These are phyloP conservation scores for Chrysolophus pictus DNA, from an alignment of 2,797 vertebrate genomes.

Conservation along the genomic window DNA sequence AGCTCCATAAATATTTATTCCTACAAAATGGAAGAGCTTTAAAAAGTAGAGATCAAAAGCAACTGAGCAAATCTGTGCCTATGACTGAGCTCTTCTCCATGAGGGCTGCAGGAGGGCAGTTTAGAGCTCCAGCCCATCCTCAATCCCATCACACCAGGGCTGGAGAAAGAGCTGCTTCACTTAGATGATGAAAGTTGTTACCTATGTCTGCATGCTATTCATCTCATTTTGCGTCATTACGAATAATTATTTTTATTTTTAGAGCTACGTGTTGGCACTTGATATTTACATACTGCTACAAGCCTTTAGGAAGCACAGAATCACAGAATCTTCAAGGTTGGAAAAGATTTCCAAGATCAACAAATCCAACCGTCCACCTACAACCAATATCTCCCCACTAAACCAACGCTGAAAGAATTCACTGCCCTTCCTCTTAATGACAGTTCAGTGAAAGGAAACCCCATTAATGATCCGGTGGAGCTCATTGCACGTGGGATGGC, in stretches of 20 bases:
- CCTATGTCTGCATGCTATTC: too few relatives aligned
- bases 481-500: not conserved
- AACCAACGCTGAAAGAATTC: not conserved
- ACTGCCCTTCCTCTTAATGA: not conserved
- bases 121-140: not conserved
- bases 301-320: not conserved
- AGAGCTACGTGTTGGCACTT: not conserved
- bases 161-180: not conserved
- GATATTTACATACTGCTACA: accelerated
- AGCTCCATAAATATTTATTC: conserved; percentile 19
- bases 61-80: not conserved
- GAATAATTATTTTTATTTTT: not conserved
- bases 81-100: not conserved
- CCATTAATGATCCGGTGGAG: not conserved
- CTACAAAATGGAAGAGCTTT: not conserved
- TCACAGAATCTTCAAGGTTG: too few relatives aligned
- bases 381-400: too few relatives aligned
- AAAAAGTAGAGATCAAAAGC: not conserved
- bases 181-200: not conserved
- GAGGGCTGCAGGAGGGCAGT: not conserved
- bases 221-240: not conserved
- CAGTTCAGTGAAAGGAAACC: not conserved
- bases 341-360: too few relatives aligned
- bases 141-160: not conserved
- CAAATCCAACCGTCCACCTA: too few relatives aligned